Conservation (phyloP, 2,113 vertebrate species). For the Xenus cinereus region DNA sequence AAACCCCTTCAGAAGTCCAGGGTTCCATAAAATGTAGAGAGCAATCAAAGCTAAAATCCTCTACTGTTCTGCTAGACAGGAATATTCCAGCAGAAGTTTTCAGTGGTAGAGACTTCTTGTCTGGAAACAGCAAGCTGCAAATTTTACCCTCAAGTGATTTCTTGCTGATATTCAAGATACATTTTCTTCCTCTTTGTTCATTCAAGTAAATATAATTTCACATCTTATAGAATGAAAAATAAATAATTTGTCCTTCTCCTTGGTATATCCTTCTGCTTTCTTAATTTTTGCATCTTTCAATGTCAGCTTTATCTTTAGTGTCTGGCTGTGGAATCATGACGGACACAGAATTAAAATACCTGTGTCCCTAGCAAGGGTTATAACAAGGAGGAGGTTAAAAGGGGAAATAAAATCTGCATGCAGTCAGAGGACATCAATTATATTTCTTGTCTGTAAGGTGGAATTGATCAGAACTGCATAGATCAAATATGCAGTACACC, state of each 20-base stretch:
- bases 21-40: neutral
- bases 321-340: neutral
- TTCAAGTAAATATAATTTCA: neutral
- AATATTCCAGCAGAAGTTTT: neutral
- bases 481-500: neutral
- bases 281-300: neutral
- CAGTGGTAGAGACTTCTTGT: neutral
- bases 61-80: neutral
- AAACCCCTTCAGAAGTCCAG: neutral
- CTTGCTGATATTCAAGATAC: neutral
- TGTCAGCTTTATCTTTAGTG: neutral
- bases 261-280: neutral
- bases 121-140: neutral
- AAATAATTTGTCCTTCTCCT: neutral
- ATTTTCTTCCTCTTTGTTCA: neutral
- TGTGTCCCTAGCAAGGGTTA: neutral
- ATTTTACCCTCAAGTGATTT: neutral
- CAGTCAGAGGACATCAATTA: neutral
- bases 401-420: accelerated
- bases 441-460: neutral
- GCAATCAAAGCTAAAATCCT: neutral
- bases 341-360: neutral
- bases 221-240: neutral
- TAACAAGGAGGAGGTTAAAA: neutral
- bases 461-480: neutral